Base-by-base conservation (phyloP, 2,888 invertebrate species). In the Torymus texanus region DNA sequence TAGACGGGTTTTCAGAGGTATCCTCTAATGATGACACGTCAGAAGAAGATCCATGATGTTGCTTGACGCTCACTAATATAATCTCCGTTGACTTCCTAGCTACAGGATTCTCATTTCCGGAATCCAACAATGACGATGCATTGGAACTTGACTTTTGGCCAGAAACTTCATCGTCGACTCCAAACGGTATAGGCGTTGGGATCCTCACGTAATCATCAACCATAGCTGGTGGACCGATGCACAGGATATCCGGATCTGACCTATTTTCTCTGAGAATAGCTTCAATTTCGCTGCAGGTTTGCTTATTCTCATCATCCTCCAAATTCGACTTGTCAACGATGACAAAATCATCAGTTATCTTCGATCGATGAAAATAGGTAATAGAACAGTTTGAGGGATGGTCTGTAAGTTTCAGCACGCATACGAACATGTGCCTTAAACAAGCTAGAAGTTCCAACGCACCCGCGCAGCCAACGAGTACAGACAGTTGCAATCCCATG, bases 401-500 rank as follows among this genome's bases (percentile, higher is more conserved):
- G 63, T 85, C 83, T 55, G 84, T 84, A 55, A 86, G 82, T 70
- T 84, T 81, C 55, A 83, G 74, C 13, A 86, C 82, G 73, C 87
- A 84, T 67, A 87, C 84, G 29, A 86, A 80, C 62, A 86, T 85
- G 84, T 88, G 87, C 78, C 86, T 85, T 41, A 89, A 81, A 56
- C 93, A 93, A 78, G 93, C 92, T 74, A 94, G 86, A 62, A 94
- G 92, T 89, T 96, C 96, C 85, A 94, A 87, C 50, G 94, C 93
- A 81, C 96, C 96, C 82, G 95, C 94, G 90, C 95, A 95, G 82
- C 94, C 92, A 78, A 96, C 93, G 82, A 96, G 91, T 85, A 95
- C 91, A 71, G 96, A 95, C 80, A 96, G 90, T 86, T 96, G 90
- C 84, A 95, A 92, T 87, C 96, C 96, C 94, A 96, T 94, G 13